Base-by-base conservation (phyloP, 2,797 vertebrate genomes). In the Sylvia borin region DNA sequence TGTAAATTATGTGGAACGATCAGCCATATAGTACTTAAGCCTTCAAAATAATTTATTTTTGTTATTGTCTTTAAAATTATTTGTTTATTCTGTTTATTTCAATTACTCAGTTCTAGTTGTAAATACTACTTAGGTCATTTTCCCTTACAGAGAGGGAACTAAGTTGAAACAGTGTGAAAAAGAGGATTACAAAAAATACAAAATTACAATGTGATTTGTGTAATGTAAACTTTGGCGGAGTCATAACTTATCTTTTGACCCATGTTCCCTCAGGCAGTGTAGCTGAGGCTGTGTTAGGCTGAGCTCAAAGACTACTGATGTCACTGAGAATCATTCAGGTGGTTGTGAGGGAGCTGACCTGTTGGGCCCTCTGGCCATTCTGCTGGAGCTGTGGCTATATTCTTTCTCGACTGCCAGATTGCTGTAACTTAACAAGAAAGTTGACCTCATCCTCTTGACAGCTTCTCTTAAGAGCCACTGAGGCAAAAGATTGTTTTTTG, bases 381-480 rank as follows among this genome's bases (percentile, higher is more conserved):
- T 72, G 36, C 55, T 76, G 62, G 38, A 88, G 45, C 79, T 76
- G n/a, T 4, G 16, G 71, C 40, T 85, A 3, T 82, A 16, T 55
- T 75, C 54, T 82, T 90, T 86, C 85, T 82, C 91, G 79, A 14
- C 80, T 93, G 77, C 66, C 93, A 96, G 77, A 57, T 73, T 88
- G 45, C 79, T 90, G 5, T 45, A 84, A 84, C 79, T 94, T 73
- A 82, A 60, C 27, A 38, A 36, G 24, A 84, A 90, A 67, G 55
- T 47, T 88, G 80, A 88, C 88, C 55, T 94, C 79, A 74, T 90
- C 70, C 80, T 90, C 75, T 71, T 88, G 91, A 91, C 34, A 72
- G 50, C 58, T 42, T 68, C 91, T 86, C 13, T 78, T 93, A 82
- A 70, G 62, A 95, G 61, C 66, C 51, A 72, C 70, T 32, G 48